phyloP scores from a whole-genome alignment of 2,113 vertebrate species.

The Siphamia tubifer region DNA sequence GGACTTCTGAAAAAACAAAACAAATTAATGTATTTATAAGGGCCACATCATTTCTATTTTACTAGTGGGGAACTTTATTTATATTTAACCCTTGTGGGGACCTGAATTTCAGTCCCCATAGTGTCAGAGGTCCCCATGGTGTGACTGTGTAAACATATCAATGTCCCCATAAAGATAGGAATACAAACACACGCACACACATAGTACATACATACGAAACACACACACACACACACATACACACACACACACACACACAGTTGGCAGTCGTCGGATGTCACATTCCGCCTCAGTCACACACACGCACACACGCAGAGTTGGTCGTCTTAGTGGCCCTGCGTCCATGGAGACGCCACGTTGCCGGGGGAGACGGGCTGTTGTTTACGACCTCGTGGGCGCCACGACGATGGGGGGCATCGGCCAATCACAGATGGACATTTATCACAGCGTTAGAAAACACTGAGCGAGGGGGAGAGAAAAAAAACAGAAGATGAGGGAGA shows the following conservation, averaged over 20 bases:
- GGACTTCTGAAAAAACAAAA: too few species aligned
- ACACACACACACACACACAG: constrained; percentile 25
- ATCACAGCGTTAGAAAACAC: constrained; percentile 62
- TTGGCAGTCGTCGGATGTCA: constrained; percentile 53
- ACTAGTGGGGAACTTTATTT: too few species aligned
- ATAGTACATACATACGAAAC: constrained; percentile 3
- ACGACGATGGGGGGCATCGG: constrained; percentile 66
- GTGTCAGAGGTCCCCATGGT: too few species aligned
- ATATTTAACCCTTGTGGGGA: too few species aligned
- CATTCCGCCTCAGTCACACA: constrained; percentile 48
- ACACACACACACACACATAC: too few species aligned
- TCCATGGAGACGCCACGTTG: constrained; percentile 75
- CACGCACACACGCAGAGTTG: constrained; percentile 46
- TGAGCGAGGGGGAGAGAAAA: background rate
- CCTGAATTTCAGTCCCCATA: too few species aligned
- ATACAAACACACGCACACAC: constrained; percentile 3
- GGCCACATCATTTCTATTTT: too few species aligned
- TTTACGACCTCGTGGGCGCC: constrained; percentile 73
- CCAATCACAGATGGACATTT: constrained; percentile 76
- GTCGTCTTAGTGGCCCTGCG: constrained; percentile 58
- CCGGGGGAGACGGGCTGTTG: constrained; percentile 74
- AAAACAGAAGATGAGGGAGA: background rate
- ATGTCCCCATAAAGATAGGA: too few species aligned
- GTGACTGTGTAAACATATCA: too few species aligned
- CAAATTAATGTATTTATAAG: too few species aligned